phyloP scores from a whole-genome alignment of 2,113 vertebrate species.

The Abramis brama region DNA sequence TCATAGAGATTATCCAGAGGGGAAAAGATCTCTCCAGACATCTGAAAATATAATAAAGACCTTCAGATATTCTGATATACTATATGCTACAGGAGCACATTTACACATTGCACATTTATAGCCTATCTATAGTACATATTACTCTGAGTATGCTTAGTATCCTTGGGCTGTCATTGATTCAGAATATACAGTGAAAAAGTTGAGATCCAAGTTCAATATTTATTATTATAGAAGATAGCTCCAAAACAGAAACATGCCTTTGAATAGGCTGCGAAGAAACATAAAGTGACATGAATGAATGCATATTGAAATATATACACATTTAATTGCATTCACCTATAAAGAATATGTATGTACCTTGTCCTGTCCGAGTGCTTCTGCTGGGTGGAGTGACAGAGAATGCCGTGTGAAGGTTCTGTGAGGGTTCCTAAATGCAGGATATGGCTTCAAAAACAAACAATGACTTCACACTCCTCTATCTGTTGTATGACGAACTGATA shows the following conservation, averaged over 20 bases:
- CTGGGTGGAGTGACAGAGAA: conserved; percentile 51
- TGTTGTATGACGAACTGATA: conserved; percentile 16
- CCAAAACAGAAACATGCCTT: neutral
- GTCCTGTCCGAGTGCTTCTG: conserved; percentile 45
- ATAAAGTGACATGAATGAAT: neutral
- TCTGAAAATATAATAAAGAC: conserved; percentile 61
- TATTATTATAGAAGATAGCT: neutral
- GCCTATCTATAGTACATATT: too few relatives aligned
- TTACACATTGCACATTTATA: neutral
- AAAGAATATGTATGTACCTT: conserved; percentile 39
- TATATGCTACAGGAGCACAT: neutral
- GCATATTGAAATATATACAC: neutral
- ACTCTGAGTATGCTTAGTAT: neutral
- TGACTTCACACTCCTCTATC: conserved; percentile 17
- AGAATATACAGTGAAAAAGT: neutral
- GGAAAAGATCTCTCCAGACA: conserved; percentile 83
- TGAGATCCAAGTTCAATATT: neutral
- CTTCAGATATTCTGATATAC: conserved; percentile 3
- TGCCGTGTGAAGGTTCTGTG: conserved; percentile 36
- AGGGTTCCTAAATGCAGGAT: conserved; percentile 33
- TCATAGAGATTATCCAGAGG: conserved; percentile 75
- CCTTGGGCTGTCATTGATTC: neutral
- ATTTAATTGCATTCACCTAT: neutral
- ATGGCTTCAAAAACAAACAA: conserved; percentile 50
- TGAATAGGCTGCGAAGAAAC: too few relatives aligned